These are phyloP conservation scores for Thalassarche chlororhynchos DNA, from an alignment of 2,113 vertebrate genomes.

Conservation along the genomic window DNA sequence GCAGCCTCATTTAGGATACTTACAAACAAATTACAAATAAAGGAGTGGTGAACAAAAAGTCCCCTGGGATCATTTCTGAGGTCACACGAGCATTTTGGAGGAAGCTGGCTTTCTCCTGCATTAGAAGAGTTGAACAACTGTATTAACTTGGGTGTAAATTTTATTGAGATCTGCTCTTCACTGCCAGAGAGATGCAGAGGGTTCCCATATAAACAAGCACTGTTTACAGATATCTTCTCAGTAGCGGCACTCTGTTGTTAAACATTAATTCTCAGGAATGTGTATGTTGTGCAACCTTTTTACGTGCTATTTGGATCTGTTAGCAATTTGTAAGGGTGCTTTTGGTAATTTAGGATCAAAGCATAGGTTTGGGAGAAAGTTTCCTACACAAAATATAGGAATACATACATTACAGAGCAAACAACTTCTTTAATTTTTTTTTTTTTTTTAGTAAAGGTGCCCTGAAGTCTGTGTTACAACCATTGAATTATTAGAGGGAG, in stretches of 20 bases:
- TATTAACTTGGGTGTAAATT: neutral
- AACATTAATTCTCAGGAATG: constrained; percentile 56
- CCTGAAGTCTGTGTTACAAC: neutral
- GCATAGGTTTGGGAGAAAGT: neutral
- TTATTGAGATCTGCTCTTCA: neutral
- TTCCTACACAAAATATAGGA: neutral
- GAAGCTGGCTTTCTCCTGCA: neutral
- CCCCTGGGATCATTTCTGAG: neutral
- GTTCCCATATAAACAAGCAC: neutral
- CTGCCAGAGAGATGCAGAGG: neutral
- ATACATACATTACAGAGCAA: neutral
- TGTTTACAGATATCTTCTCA: neutral
- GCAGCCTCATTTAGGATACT: neutral
- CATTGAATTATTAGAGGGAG: neutral
- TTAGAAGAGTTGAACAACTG: neutral
- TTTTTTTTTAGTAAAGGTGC: neutral
- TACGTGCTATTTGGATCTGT: neutral
- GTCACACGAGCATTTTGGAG: neutral
- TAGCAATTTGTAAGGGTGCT: neutral
- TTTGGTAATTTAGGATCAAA: neutral
- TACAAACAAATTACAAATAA: neutral
- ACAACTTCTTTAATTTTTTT: neutral
- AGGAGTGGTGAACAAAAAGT: neutral
- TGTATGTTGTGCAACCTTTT: constrained; percentile 9
- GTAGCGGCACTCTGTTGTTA: constrained; percentile 24